Percentiles rank a stretch among this genome's conserved stretches.
Evolutionary conservation across 1,140 invertebrate genomes (phyloP).

Genomic region (Heliconius himera): DNA sequence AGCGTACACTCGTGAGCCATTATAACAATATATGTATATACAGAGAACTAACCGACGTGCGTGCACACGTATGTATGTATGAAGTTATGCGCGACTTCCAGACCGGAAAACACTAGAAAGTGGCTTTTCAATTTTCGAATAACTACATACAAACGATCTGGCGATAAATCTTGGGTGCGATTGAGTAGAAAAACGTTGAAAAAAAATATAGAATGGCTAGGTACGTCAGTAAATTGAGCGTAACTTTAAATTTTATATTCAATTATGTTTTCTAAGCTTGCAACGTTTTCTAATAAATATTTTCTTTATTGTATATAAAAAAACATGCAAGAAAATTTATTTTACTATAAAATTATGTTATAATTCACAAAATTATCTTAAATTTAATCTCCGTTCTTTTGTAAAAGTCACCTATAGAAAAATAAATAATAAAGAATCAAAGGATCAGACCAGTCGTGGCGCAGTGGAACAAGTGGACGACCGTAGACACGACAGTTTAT

Average conservation of each 20-base stretch:
- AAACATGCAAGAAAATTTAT: too few species aligned
- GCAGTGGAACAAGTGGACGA: background rate
- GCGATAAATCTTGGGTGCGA: conserved; percentile 31
- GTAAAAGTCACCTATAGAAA: too few species aligned
- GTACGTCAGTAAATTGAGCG: background rate
- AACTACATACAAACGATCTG: conserved; percentile 69
- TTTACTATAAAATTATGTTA: too few species aligned
- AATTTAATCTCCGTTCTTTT: too few species aligned
- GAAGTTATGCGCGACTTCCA: conserved; percentile 73
- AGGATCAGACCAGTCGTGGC: too few species aligned
- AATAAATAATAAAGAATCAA: too few species aligned
- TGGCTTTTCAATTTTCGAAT: conserved; percentile 79
- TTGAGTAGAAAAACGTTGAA: conserved; percentile 33
- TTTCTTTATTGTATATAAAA: background rate
- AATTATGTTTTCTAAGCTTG: background rate
- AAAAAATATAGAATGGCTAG: background rate
- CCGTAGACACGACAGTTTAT: too few species aligned
- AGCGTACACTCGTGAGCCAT: conserved; percentile 22
- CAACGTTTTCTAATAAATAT: background rate
- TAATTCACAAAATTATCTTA: too few species aligned
- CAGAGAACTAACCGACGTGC: conserved; percentile 19
- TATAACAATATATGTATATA: background rate
- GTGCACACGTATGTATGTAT: conserved; percentile 36
- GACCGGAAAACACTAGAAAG: conserved; percentile 80
- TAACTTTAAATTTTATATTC: background rate